Base-by-base conservation (phyloP, 2,113 vertebrate genomes). In the Rhipidura dahli region DNA sequence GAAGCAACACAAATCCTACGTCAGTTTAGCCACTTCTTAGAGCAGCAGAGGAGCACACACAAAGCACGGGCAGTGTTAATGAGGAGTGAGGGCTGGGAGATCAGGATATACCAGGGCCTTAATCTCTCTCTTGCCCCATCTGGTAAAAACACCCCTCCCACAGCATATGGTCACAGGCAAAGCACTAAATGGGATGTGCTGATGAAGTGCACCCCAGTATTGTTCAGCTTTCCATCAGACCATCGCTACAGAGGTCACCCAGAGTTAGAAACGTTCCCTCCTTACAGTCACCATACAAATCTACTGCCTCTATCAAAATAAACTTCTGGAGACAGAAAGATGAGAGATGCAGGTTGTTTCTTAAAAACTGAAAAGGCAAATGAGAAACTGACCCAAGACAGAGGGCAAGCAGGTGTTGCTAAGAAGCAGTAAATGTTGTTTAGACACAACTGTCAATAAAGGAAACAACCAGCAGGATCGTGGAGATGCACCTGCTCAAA, bases 281-380 rank as follows among this genome's bases (percentile, higher is more conserved):
- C 33, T 33, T 37, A 19, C 0, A 1, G 31, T 20, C 31, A 20
- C 49, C 22, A 2, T 3, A 21, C 49, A 33, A 51, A 73, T 26
- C 31, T 35, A 30, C 33, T 45, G 39, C 75, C 54, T 78, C 49
- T 6, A 45, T 45, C 70, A 78, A 40, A 78, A 44, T 9, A 39
- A 73, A 31, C 19, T 60, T 24, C 42, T 66, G 27, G 4, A 65
- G n/a, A 56, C 45, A 75, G 49, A 53, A 37, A 37, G 11, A 21
- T 8, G 27, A 45, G 63, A 66, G 30, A 8, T 3, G 5, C 26
- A 45, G 11, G 33, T 12, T 82, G 26, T 39, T 78, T 33, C 64
- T 53, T 71, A 63, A 31, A 59, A 63, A 28, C 30, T 26, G 35
- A 37, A 59, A 70, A 37, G 20, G n/a, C 15, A 83, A 49, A 66